Percentiles rank a stretch among this genome's conserved stretches.
Evolutionary conservation across 2,797 vertebrate species (phyloP).

Genomic region (Rhinichthys osculus): DNA sequence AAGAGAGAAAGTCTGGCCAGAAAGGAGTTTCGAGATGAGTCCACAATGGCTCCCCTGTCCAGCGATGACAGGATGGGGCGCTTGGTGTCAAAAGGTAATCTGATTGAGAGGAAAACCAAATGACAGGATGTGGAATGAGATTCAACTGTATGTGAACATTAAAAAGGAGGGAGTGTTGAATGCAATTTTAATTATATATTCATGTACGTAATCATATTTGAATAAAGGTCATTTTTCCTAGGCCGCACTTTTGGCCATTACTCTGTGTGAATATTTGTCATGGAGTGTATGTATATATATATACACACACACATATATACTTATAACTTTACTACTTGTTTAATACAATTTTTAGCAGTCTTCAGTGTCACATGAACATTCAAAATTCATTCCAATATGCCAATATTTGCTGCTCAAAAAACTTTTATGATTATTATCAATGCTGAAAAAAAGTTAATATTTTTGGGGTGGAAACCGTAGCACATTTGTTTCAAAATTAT

Average conservation of each 20-base stretch:
- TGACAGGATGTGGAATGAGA: background rate
- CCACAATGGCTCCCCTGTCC: background rate
- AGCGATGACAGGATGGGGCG: background rate
- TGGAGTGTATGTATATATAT: too few species aligned
- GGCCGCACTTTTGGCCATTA: background rate
- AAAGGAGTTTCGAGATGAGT: conserved; percentile 29
- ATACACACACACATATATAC: too few species aligned
- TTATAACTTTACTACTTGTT: too few species aligned
- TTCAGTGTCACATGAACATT: background rate
- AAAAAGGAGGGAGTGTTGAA: background rate
- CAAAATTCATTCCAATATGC: background rate
- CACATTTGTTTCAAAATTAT: background rate
- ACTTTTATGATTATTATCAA: background rate
- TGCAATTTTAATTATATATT: background rate
- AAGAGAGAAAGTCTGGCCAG: background rate
- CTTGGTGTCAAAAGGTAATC: background rate
- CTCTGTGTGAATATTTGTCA: background rate
- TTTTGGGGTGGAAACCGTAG: background rate
- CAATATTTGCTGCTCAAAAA: background rate
- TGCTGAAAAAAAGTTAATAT: background rate
- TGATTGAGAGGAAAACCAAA: conserved; percentile 6
- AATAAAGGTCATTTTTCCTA: background rate
- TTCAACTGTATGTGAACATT: background rate
- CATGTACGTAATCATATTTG: background rate
- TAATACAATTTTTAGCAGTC: background rate